Base-by-base conservation (phyloP, 2,113 vertebrate species). In the Muscicapa adusta region DNA sequence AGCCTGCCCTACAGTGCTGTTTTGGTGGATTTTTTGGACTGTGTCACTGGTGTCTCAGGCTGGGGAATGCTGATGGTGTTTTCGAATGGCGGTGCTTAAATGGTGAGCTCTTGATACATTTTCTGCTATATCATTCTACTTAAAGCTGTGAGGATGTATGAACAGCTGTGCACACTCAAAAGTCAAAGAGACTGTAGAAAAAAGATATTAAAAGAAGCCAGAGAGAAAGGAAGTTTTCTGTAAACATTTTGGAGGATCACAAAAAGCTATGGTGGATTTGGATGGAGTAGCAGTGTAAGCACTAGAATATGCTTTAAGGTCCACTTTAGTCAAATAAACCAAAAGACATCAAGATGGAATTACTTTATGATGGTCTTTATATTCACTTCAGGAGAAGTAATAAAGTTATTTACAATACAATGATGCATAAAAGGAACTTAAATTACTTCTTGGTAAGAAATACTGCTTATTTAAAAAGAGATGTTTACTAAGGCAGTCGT, bases 251-350 rank as follows among this genome's bases (percentile, higher is more conserved):
- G 68, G 48, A 81, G 61, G 68, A 53, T 63, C 40, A 22, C 51
- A 48, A 66, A 90, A 36, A 84, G 33, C 68, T 60, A 1, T 25
- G 23, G 31, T 75, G 68, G 36, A 50, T 78, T 90, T 71, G 43
- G 36, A 20, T 0, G 0, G 73, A 74, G 45, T 8, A 83, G 67
- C 24, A 47, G 6, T 38, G 38, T 77, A 65, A 84, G 65, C 18
- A 53, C 15, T 77, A 40, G n/a, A 74, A 53, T 89, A 29, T 57
- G 18, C 36, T 72, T 73, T 56, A 54, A 81, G 45, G 61, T 91
- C 76, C 88, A 74, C 66, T 93, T 92, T 84, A 96, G 91, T 75
- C 65, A 87, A 88, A 91, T 88, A 96, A 90, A 87, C 68, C 40
- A 84, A 73, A 60, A 87, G 73, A 45, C 28, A 63, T 87, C 68